Evolutionary conservation across 2,888 invertebrate species (phyloP).

Genomic region (Microplitis manilae): DNA sequence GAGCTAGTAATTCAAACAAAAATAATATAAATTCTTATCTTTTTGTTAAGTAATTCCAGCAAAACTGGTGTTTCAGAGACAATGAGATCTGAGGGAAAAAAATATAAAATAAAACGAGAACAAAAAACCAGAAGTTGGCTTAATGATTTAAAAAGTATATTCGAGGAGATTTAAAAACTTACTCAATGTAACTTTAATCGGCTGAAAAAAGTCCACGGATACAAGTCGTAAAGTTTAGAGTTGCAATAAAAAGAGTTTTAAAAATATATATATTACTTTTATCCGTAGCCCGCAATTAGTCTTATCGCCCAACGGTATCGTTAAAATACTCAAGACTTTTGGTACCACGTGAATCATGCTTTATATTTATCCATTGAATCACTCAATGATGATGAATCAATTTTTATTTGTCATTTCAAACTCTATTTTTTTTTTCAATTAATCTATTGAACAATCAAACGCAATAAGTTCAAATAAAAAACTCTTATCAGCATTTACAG

Average conservation of each 20-base stretch:
- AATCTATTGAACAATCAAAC: background rate
- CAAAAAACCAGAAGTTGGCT: background rate
- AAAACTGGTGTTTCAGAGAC: background rate
- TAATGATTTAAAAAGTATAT: background rate
- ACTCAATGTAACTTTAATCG: background rate
- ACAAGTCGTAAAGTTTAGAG: background rate
- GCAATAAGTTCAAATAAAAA: background rate
- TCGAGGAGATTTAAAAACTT: background rate
- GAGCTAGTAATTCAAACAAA: constrained; percentile 13
- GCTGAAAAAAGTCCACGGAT: background rate
- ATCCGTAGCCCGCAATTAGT: background rate
- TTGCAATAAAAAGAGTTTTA: background rate
- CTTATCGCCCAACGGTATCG: background rate
- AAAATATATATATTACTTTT: background rate
- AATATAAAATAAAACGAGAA: background rate
- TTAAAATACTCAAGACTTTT: background rate
- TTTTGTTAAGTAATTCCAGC: background rate
- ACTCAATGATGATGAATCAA: background rate
- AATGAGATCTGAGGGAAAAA: background rate
- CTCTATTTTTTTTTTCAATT: background rate
- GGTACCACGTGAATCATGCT: background rate
- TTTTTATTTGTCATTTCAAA: background rate
- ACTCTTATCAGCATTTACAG: background rate
- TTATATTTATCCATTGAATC: background rate
- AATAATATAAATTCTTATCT: constrained; percentile 6